Evolutionary conservation across 2,888 invertebrate genomes (phyloP).

Genomic region (Strigamia maritima): DNA sequence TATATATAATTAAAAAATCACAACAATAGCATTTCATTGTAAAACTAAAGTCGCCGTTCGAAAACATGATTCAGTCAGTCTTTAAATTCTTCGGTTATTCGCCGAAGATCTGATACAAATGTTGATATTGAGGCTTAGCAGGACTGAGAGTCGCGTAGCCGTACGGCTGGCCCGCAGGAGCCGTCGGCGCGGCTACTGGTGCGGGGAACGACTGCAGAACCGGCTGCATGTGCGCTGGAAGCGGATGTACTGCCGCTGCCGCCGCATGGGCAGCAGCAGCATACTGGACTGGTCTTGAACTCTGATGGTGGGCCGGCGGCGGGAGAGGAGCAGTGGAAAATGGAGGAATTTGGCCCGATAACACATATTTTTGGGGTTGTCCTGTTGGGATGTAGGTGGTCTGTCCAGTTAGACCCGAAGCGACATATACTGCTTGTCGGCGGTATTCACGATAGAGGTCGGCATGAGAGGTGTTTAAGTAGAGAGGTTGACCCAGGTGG

Average conservation of each 20-base stretch:
- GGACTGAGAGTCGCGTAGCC: slow-evolving; percentile 69
- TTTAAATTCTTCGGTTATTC: slow-evolving; percentile 55
- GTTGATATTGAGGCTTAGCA: slow-evolving; percentile 64
- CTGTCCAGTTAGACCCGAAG: slow-evolving; percentile 56
- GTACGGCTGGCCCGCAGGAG: slow-evolving; percentile 58
- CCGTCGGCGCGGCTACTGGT: slow-evolving; percentile 57
- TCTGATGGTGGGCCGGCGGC: slow-evolving; percentile 79
- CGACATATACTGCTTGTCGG: slow-evolving; percentile 63
- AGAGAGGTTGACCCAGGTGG: slow-evolving; percentile 62
- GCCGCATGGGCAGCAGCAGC: slow-evolving; percentile 52
- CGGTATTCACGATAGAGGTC: slow-evolving; percentile 56
- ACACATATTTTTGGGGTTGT: slow-evolving; percentile 48
- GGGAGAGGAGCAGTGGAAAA: slow-evolving; percentile 62
- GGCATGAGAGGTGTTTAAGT: slow-evolving; percentile 50
- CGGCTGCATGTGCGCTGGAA: slow-evolving; percentile 74
- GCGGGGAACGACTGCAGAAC: slow-evolving; percentile 44
- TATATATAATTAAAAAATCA: neutral
- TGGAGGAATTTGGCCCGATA: slow-evolving; percentile 55
- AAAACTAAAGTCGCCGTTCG: neutral
- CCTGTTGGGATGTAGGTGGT: slow-evolving; percentile 44
- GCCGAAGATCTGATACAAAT: slow-evolving; percentile 67
- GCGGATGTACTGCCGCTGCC: slow-evolving; percentile 68
- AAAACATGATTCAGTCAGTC: neutral
- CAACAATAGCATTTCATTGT: neutral
- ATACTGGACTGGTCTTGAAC: slow-evolving; percentile 62